Evolutionary conservation across 2,888 invertebrate genomes (phyloP).

Genomic region (Linyphia triangularis): DNA sequence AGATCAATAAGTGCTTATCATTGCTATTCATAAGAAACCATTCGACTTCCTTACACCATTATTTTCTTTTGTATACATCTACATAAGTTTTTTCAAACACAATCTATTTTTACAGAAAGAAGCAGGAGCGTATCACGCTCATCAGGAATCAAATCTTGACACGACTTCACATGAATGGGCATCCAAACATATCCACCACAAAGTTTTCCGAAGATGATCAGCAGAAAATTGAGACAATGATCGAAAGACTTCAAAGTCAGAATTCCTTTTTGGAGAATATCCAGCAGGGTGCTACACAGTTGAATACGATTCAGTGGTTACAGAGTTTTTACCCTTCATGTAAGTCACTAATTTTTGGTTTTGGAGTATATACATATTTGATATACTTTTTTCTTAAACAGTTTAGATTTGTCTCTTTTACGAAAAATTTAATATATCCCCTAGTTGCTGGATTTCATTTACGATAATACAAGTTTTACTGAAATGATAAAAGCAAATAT

Average conservation of each 20-base stretch:
- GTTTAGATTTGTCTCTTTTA: too few relatives aligned
- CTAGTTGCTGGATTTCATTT: too few relatives aligned
- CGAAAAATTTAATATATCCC: too few relatives aligned
- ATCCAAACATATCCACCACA: conserved; percentile 53
- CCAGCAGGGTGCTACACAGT: background rate
- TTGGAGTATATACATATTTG: background rate
- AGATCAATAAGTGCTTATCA: too few relatives aligned
- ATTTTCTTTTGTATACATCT: too few relatives aligned
- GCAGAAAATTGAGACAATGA: conserved; percentile 40
- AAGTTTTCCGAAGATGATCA: conserved; percentile 69
- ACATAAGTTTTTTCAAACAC: too few relatives aligned
- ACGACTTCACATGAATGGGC: conserved; percentile 62
- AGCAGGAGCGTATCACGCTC: conserved; percentile 71
- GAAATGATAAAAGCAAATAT: too few relatives aligned
- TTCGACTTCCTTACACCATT: too few relatives aligned
- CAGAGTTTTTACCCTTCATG: conserved; percentile 76
- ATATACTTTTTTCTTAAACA: background rate
- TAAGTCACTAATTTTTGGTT: conserved; percentile 21
- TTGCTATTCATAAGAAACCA: too few relatives aligned
- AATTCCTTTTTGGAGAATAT: conserved; percentile 5
- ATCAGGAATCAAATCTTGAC: conserved; percentile 74
- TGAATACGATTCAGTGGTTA: conserved; percentile 52
- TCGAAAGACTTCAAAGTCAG: conserved; percentile 52
- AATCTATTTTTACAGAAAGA: conserved; percentile 69
- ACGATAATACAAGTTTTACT: too few relatives aligned